These are phyloP conservation scores for Acanthoscelides obtectus DNA, from an alignment of 2,888 invertebrate genomes.

Conservation along the genomic window DNA sequence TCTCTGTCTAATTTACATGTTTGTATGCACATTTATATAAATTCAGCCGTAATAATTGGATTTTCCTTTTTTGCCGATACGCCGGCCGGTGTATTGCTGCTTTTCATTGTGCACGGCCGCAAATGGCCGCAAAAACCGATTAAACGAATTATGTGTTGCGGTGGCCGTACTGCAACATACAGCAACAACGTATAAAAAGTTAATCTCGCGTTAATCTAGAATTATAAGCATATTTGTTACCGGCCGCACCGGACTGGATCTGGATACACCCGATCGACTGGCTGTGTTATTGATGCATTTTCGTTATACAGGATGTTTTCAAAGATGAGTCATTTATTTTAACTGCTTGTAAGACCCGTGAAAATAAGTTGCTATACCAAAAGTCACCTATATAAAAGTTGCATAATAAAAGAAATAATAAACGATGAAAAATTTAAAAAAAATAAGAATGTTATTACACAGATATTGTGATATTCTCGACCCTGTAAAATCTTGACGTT, in stretches of 20 bases:
- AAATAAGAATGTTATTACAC: no score
- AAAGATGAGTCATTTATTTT: no score
- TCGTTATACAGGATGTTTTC: background rate
- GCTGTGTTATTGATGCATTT: background rate
- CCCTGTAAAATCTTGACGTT: no score
- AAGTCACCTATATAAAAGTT: no score
- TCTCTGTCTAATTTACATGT: background rate
- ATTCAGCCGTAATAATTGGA: background rate
- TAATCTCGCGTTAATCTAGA: background rate
- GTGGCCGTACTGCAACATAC: background rate
- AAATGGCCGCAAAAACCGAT: background rate
- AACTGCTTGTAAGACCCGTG: no score
- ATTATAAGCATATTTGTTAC: background rate
- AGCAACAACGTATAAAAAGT: background rate
- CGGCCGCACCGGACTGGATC: no score
- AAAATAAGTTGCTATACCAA: no score
- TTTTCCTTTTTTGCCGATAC: background rate
- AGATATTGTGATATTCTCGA: no score
- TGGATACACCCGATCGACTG: background rate
- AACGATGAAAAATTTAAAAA: no score
- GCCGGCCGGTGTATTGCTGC: background rate
- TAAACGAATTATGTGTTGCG: background rate
- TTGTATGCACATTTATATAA: background rate
- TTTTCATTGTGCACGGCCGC: background rate
- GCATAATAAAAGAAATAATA: no score